phyloP scores from a whole-genome alignment of 2,888 invertebrate genomes.

The Drosophila yooni region DNA sequence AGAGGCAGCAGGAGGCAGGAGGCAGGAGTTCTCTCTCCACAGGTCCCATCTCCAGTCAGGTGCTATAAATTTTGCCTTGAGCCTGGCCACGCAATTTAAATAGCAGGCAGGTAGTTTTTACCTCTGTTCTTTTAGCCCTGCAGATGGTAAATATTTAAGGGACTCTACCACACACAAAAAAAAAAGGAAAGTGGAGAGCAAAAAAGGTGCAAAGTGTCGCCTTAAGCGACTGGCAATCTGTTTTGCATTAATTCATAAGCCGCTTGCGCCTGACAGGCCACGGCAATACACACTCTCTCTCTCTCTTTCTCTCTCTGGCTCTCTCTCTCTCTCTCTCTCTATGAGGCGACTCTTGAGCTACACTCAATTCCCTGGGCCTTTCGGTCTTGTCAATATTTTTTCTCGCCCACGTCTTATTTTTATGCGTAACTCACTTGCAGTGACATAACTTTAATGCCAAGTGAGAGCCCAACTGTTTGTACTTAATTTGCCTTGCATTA shows the following conservation, averaged over 20 bases:
- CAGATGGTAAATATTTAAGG: slow-evolving; percentile 73
- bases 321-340: not conserved
- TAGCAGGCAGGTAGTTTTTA: slow-evolving; percentile 56
- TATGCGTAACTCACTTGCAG: slow-evolving; percentile 74
- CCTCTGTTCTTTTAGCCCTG: slow-evolving; percentile 39
- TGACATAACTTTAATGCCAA: slow-evolving; percentile 71
- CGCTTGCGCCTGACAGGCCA: slow-evolving; percentile 69
- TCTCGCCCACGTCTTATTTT: slow-evolving; percentile 46
- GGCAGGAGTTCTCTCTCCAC: slow-evolving; percentile 4
- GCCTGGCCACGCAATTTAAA: slow-evolving; percentile 63
- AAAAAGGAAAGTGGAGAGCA: not conserved
- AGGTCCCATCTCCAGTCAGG: slow-evolving; percentile 42
- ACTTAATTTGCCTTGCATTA: slow-evolving; percentile 78
- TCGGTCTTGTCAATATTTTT: slow-evolving; percentile 73
- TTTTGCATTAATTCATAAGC: slow-evolving; percentile 81
- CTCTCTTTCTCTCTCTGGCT: not conserved
- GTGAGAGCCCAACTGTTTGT: slow-evolving; percentile 61
- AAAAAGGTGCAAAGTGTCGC: slow-evolving; percentile 77
- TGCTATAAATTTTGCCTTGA: slow-evolving; percentile 57
- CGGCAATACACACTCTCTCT: slow-evolving; percentile 15
- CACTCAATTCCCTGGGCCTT: slow-evolving; percentile 24
- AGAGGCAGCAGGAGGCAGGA: slow-evolving; percentile 18
- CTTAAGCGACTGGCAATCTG: slow-evolving; percentile 72
- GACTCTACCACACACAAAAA: slow-evolving; percentile 29
- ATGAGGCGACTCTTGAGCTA: slow-evolving; percentile 15